Conservation (phyloP, 2,113 vertebrate genomes). For the Centropus bengalensis region DNA sequence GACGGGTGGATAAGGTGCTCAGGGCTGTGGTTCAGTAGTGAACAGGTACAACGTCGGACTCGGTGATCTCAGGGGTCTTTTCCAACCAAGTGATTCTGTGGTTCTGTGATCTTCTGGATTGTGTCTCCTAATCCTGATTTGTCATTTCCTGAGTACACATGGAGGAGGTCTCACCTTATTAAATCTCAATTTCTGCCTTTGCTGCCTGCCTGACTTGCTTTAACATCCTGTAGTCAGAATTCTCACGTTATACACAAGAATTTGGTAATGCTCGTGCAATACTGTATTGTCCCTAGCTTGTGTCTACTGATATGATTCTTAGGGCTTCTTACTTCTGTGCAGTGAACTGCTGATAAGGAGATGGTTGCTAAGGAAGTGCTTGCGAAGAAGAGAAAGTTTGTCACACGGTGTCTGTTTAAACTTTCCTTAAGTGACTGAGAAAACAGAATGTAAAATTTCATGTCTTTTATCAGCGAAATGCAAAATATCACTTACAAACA, state of each 20-base stretch:
- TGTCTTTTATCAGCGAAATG: neutral
- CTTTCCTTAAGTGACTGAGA: neutral
- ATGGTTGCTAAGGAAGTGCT: neutral
- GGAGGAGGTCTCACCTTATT: neutral
- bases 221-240: neutral
- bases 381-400: neutral
- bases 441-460: neutral
- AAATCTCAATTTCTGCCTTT: neutral
- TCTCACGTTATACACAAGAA: neutral
- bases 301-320: neutral
- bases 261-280: neutral
- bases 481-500: neutral
- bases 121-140: neutral
- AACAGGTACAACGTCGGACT: too few species aligned
- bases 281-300: neutral
- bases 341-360: neutral
- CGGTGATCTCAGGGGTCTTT: too few species aligned
- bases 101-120: neutral
- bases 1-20: too few species aligned
- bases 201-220: neutral
- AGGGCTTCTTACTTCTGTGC: neutral
- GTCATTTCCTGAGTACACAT: neutral
- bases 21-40: too few species aligned
- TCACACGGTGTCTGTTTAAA: neutral
- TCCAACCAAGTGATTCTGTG: too few species aligned